These are phyloP conservation scores for Hoplias malabaricus DNA, from an alignment of 2,113 vertebrate genomes.

Conservation along the genomic window DNA sequence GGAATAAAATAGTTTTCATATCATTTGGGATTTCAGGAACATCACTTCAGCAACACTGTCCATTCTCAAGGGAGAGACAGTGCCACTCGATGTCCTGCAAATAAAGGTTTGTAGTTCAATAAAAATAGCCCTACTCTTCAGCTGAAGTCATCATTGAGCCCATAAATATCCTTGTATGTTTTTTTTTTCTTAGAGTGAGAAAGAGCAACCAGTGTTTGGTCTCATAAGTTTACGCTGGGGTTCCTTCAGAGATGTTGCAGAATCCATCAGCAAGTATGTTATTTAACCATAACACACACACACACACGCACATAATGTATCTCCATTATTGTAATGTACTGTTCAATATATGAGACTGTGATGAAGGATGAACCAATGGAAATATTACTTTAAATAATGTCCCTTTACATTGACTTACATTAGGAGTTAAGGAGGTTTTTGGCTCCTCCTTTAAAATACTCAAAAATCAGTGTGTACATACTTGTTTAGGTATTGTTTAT, in stretches of 20 bases:
- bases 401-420: too few relatives aligned
- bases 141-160: background rate
- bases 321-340: too few relatives aligned
- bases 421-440: too few relatives aligned
- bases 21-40: constrained; percentile 66
- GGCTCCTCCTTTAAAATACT: too few relatives aligned
- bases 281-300: too few relatives aligned
- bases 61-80: constrained; percentile 90
- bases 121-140: background rate
- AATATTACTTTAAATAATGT: background rate
- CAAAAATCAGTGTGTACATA: background rate
- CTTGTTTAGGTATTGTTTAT: background rate
- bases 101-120: constrained; percentile 82
- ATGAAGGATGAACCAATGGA: too few relatives aligned
- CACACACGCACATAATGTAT: too few relatives aligned
- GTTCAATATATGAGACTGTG: too few relatives aligned
- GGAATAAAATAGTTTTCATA: background rate
- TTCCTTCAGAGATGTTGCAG: constrained; percentile 86
- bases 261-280: constrained; percentile 89
- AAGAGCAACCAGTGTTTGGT: constrained; percentile 92
- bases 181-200: constrained; percentile 78
- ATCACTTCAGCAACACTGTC: constrained; percentile 89
- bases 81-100: constrained; percentile 91
- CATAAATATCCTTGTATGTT: background rate
- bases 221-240: constrained; percentile 92